Evolutionary conservation across 1,140 invertebrate species (phyloP).

Genomic region (Anthonomus grandis): DNA sequence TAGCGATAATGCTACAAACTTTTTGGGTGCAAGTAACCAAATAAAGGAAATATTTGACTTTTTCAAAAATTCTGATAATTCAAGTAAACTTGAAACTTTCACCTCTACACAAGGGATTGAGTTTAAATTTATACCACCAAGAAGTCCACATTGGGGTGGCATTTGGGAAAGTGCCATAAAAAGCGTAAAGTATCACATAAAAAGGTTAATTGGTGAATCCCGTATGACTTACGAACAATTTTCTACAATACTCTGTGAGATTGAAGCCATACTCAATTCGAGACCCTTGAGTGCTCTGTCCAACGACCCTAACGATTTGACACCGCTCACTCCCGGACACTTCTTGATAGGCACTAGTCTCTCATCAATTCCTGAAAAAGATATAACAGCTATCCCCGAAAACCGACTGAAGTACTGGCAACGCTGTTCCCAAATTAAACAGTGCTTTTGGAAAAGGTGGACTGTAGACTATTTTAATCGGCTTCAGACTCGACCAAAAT

Average conservation of each 20-base stretch:
- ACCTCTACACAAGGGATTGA: not conserved
- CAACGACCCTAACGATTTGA: conserved; percentile 35
- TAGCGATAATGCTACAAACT: conserved; percentile 26
- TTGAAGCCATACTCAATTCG: conserved; percentile 41
- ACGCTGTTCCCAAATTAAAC: conserved; percentile 7
- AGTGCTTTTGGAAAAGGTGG: conserved; percentile 37
- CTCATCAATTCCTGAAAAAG: conserved; percentile 27
- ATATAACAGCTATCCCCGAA: conserved; percentile 4
- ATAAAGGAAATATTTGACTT: conserved; percentile 15
- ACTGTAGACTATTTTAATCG: conserved; percentile 32
- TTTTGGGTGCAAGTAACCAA: conserved; percentile 13
- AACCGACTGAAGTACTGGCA: conserved; percentile 22
- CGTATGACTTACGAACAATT: conserved; percentile 42
- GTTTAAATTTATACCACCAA: conserved; percentile 38
- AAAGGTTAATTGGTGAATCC: conserved; percentile 31
- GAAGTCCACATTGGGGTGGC: conserved; percentile 37
- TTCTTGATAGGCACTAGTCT: conserved; percentile 45
- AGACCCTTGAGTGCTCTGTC: conserved; percentile 39
- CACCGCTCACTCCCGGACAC: conserved; percentile 43
- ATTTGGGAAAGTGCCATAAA: conserved; percentile 38
- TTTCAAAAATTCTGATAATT: not conserved
- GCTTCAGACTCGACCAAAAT: conserved; percentile 30
- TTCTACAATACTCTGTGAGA: conserved; percentile 28
- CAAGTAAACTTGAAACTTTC: not conserved
- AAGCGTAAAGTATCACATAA: conserved; percentile 40